These are phyloP conservation scores for Prionace glauca DNA, from an alignment of 2,797 vertebrate genomes.

Conservation along the genomic window DNA sequence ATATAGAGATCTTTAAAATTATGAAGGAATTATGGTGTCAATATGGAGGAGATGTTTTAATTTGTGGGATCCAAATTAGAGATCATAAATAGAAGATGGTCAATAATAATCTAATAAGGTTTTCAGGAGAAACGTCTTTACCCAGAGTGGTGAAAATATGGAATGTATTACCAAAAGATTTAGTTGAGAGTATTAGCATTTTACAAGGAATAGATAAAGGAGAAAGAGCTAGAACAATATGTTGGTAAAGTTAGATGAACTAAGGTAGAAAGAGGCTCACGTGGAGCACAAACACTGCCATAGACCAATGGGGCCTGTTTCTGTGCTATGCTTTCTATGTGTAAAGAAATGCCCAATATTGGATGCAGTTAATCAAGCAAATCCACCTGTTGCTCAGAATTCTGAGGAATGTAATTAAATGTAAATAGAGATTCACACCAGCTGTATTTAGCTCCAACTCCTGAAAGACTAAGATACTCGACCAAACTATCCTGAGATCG, in stretches of 20 bases:
- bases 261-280: background rate
- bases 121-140: background rate
- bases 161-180: background rate
- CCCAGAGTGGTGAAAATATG: background rate
- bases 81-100: background rate
- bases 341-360: background rate
- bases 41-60: background rate
- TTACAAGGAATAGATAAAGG: background rate
- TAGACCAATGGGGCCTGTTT: background rate
- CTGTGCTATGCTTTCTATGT: background rate
- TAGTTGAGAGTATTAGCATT: background rate
- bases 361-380: background rate
- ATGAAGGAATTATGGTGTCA: background rate
- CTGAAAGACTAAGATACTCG: background rate
- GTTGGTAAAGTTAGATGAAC: background rate
- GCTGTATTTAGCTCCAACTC: background rate
- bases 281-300: background rate
- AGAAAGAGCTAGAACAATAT: background rate
- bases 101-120: background rate
- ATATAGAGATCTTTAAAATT: background rate
- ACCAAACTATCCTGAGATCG: background rate
- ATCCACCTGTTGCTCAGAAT: background rate
- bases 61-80: background rate
- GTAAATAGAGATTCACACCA: background rate
- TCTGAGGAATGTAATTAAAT: conserved; percentile 20